phyloP scores from a whole-genome alignment of 2,888 invertebrate genomes.

The Oxyscelio sp. region DNA sequence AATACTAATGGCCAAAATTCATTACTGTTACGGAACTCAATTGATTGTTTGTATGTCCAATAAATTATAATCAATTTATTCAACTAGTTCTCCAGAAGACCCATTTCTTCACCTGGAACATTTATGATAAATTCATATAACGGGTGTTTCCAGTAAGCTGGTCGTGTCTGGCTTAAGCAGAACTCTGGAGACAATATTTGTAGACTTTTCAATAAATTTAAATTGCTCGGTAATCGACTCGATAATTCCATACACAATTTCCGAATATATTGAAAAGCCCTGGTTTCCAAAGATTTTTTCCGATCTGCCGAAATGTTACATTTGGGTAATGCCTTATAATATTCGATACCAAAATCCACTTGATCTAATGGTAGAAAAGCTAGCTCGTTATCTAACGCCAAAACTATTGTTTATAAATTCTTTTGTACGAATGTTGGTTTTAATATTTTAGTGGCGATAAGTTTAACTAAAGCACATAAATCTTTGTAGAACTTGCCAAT shows the following conservation, averaged over 20 bases:
- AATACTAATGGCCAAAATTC: constrained; percentile 57
- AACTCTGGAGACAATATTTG: constrained; percentile 31
- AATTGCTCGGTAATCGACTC: constrained; percentile 43
- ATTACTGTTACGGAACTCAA: constrained; percentile 15
- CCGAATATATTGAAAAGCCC: constrained; percentile 47
- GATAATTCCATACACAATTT: constrained; percentile 42
- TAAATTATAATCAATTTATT: constrained; percentile 44
- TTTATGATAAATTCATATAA: too few species aligned
- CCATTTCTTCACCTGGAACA: too few species aligned
- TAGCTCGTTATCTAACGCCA: constrained; percentile 33
- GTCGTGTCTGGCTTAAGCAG: constrained; percentile 30
- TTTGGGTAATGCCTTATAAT: constrained; percentile 5
- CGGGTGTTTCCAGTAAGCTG: constrained; percentile 22
- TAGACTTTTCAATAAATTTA: constrained; percentile 36
- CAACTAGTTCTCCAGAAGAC: constrained; percentile 47
- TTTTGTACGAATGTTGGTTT: constrained; percentile 34
- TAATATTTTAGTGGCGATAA: constrained; percentile 40
- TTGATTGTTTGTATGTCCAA: constrained; percentile 25
- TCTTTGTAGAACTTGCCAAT: constrained; percentile 32
- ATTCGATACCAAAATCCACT: constrained; percentile 43
- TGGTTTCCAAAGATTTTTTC: constrained; percentile 24
- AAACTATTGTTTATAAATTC: constrained; percentile 2
- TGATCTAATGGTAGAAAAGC: constrained; percentile 35
- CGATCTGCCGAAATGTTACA: background rate
- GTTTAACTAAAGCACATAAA: constrained; percentile 14